A percentile compares a stretch with the other conserved stretches of the same genome.
phyloP scores from a whole-genome alignment of 1,140 invertebrate genomes.

The Hirudo medicinalis region DNA sequence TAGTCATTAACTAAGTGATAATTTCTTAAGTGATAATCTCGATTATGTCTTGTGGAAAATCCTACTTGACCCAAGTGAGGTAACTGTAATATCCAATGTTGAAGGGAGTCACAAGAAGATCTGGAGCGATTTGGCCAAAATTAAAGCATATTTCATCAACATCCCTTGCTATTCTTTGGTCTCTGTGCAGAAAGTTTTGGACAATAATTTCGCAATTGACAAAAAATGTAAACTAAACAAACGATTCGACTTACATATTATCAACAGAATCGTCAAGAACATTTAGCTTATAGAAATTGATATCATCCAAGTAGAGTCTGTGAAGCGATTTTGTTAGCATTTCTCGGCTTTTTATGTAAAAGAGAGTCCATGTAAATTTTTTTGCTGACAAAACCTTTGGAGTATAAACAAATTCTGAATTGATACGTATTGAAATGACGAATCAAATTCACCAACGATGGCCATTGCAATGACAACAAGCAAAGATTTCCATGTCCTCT shows the following conservation, averaged over 20 bases:
- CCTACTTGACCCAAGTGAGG: slow-evolving; percentile 27
- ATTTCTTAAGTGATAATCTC: no score
- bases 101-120: slow-evolving; percentile 47
- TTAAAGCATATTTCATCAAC: slow-evolving; percentile 44
- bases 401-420: no score
- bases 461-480: no score
- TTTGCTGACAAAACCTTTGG: slow-evolving; percentile 37
- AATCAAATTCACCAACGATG: no score
- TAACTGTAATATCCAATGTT: slow-evolving; percentile 48
- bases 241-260: slow-evolving; percentile 43
- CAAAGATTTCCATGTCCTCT: background rate
- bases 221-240: no score
- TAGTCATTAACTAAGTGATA: no score
- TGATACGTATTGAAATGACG: no score
- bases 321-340: slow-evolving; percentile 41
- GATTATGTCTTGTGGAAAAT: no score
- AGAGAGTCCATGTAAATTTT: slow-evolving; percentile 37
- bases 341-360: slow-evolving; percentile 45
- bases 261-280: slow-evolving; percentile 42
- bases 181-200: slow-evolving; percentile 30
- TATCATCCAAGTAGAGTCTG: slow-evolving; percentile 43
- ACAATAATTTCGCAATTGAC: no score
- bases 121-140: slow-evolving; percentile 43
- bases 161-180: slow-evolving; percentile 51
- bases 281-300: slow-evolving; percentile 45